Evolutionary conservation across 2,113 vertebrate genomes (phyloP), one percentile per base, ranked within the genome.

Genomic region (Rhinoptilus africanus): DNA sequence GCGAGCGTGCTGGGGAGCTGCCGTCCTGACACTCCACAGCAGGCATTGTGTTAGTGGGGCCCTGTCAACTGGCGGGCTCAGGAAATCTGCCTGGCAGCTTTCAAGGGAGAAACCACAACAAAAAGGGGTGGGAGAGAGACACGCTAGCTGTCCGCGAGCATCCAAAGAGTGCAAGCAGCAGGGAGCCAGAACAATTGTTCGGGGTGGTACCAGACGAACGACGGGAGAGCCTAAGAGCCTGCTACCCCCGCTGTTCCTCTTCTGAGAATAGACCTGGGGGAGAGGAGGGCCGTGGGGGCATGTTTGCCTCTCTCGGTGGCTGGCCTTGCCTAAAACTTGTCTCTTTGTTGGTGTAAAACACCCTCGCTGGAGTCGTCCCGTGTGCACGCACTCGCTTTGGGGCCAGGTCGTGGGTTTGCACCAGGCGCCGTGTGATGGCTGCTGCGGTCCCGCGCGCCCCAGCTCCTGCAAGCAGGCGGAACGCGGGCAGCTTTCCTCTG

Each of bases 341-440:
- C 35, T 41, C 14, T 69, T 34, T 26, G 16, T 27, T 0, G 1
- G 51, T 17, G 41, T 20, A 39, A 27, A 50, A 51, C 2, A 1
- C 32, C 41, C 53, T 24, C 1, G 1, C 32, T 34, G 64, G 88
- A 18, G 54, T 26, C 2, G 0, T 28, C 48, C 56, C 14, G 1
- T 1, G 1, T 11, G n/a, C 3, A 0, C 0, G 0, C 8, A 1
- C 43, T 54, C 4, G 1, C 24, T n/a, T 32, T 27, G 54, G 64
- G 71, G 64, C 27, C 85, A 28, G 41, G 45, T 23, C 35, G 4
- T 9, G 34, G 63, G 41, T 50, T 62, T 41, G 34, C 35, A 26
- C n/a, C 67, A 0, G 1, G 12, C 4, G 6, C n/a, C 3, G 1
- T 0, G 0, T 12, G 60, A 8, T 6, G 19, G 47, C 35, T 56